phyloP scores from a whole-genome alignment of 2,797 vertebrate genomes.

The Columba guinea region DNA sequence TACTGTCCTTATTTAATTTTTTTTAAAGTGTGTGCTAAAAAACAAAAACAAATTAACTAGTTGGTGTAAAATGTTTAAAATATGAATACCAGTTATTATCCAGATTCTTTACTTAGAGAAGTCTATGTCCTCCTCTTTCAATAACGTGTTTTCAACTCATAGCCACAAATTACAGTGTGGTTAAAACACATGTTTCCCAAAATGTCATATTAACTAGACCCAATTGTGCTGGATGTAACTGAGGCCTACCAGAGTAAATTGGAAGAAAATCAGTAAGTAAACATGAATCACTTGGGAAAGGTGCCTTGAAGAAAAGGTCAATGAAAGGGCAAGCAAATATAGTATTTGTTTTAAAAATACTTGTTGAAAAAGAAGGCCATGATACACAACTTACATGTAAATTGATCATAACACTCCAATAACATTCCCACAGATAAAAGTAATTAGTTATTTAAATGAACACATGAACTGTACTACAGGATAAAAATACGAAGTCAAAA shows the following conservation, averaged over 20 bases:
- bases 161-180: neutral
- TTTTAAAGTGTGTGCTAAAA: neutral
- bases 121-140: neutral
- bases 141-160: neutral
- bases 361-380: neutral
- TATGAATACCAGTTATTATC: neutral
- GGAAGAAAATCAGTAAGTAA: slow-evolving; percentile 12
- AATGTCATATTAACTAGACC: neutral
- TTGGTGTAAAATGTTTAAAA: neutral
- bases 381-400: neutral
- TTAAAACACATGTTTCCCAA: neutral
- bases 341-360: neutral
- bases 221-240: neutral
- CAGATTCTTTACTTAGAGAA: neutral
- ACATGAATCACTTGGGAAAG: neutral
- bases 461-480: neutral
- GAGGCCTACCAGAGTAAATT: neutral
- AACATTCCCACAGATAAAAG: neutral
- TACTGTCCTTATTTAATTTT: neutral
- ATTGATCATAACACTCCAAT: neutral
- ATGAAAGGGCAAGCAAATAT: neutral
- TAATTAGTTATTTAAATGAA: neutral
- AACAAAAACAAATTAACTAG: neutral
- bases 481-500: neutral
- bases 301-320: slow-evolving; percentile 13